Evolutionary conservation across 2,113 vertebrate species (phyloP).

Genomic region (Aix galericulata): DNA sequence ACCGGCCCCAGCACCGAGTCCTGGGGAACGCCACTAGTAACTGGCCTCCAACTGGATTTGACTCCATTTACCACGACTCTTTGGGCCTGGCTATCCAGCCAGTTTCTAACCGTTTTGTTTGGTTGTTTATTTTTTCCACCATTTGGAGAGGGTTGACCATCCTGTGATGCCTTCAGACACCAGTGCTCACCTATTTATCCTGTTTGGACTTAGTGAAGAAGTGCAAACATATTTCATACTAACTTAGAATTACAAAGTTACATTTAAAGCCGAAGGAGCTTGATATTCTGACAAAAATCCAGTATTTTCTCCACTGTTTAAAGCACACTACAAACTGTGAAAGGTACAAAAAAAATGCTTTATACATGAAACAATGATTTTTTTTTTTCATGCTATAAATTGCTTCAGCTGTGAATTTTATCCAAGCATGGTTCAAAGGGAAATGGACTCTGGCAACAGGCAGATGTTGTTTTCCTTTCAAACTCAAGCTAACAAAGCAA

Average conservation of each 20-base stretch:
- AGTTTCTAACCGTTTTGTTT: neutral
- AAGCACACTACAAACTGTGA: neutral
- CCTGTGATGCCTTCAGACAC: neutral
- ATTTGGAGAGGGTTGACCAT: neutral
- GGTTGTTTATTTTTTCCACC: neutral
- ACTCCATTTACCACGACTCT: too few relatives aligned
- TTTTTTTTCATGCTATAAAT: neutral
- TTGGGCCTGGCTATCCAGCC: too few relatives aligned
- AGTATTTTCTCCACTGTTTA: neutral
- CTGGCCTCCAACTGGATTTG: too few relatives aligned
- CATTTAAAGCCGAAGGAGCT: neutral
- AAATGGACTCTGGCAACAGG: conserved; percentile 22
- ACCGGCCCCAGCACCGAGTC: too few relatives aligned
- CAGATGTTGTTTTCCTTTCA: conserved; percentile 32
- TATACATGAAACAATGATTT: neutral
- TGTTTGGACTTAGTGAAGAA: neutral
- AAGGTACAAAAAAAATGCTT: neutral
- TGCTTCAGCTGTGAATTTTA: conserved; percentile 28
- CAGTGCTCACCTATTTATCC: neutral
- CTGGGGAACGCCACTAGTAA: too few relatives aligned
- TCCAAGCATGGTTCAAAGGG: neutral
- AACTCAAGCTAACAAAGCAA: conserved; percentile 15
- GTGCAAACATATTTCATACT: neutral
- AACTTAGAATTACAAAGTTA: neutral
- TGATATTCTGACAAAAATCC: neutral